A percentile compares a stretch with the other conserved stretches of the same genome.
phyloP scores from a whole-genome alignment of 2,888 invertebrate species.

The Therioaphis trifolii region DNA sequence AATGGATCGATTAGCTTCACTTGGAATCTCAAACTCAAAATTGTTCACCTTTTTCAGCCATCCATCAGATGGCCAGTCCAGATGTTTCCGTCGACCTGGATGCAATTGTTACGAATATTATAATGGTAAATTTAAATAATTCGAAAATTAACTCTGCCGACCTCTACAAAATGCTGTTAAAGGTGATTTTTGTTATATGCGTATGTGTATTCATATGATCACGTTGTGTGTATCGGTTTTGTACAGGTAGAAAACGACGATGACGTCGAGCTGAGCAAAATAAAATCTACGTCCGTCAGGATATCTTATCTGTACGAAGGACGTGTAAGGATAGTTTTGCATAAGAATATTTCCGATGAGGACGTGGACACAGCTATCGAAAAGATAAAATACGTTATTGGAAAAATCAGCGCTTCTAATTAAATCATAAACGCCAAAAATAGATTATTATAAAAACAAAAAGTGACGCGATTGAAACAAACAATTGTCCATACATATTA shows the following conservation, averaged over 20 bases:
- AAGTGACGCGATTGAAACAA: no score
- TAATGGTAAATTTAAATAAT: slow-evolving; percentile 42
- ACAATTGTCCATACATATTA: no score
- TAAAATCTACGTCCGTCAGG: slow-evolving; percentile 72
- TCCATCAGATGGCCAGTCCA: slow-evolving; percentile 72
- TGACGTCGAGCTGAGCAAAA: slow-evolving; percentile 68
- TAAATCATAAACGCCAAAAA: no score
- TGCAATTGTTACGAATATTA: slow-evolving; percentile 77
- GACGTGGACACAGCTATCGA: slow-evolving; percentile 77
- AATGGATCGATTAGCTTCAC: no score
- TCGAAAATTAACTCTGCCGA: slow-evolving; percentile 20
- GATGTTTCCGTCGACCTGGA: slow-evolving; percentile 75
- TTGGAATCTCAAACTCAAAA: no score
- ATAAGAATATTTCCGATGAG: slow-evolving; percentile 78
- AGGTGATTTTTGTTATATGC: background rate
- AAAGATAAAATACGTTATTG: slow-evolving; percentile 79
- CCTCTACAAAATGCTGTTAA: slow-evolving; percentile 35
- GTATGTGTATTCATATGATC: background rate
- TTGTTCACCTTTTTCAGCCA: slow-evolving; percentile 46
- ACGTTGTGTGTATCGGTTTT: no score
- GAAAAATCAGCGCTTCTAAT: slow-evolving; percentile 63
- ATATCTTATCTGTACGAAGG: slow-evolving; percentile 73
- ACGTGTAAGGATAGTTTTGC: slow-evolving; percentile 77
- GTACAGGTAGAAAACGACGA: slow-evolving; percentile 70
- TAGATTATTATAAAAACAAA: no score